Evolutionary conservation across 2,113 vertebrate species (phyloP).

Genomic region (Ovis canadensis): DNA sequence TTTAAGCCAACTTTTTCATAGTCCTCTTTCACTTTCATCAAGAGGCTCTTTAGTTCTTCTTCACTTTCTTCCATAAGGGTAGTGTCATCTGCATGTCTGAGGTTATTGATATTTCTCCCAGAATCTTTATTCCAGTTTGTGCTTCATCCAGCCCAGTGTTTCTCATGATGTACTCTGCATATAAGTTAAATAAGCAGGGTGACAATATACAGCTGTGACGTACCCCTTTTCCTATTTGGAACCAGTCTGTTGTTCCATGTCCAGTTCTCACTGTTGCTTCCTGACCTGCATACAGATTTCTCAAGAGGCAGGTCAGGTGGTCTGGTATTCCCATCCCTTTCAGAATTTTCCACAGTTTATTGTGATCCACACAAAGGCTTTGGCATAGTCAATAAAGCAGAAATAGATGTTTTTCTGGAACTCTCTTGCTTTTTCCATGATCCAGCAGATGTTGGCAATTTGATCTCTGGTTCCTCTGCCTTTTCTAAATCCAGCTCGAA

Average conservation of each 20-base stretch:
- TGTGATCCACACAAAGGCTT: not conserved
- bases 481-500: not conserved
- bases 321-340: not conserved
- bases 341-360: not conserved
- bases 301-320: not conserved
- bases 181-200: not conserved
- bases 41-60: not conserved
- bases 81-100: not conserved
- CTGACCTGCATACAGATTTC: not conserved
- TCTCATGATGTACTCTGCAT: not conserved
- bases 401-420: not conserved
- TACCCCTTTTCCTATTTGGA: not conserved
- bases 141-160: not conserved
- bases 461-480: not conserved
- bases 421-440: not conserved
- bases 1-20: not conserved
- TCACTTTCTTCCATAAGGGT: not conserved
- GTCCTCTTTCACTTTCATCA: not conserved
- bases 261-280: not conserved
- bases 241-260: not conserved
- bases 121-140: not conserved
- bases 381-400: not conserved
- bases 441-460: accelerated
- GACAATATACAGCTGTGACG: accelerated
- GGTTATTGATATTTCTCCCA: not conserved